Base-by-base conservation (phyloP, 2,113 vertebrate genomes). In the Tonatia bakeri region DNA sequence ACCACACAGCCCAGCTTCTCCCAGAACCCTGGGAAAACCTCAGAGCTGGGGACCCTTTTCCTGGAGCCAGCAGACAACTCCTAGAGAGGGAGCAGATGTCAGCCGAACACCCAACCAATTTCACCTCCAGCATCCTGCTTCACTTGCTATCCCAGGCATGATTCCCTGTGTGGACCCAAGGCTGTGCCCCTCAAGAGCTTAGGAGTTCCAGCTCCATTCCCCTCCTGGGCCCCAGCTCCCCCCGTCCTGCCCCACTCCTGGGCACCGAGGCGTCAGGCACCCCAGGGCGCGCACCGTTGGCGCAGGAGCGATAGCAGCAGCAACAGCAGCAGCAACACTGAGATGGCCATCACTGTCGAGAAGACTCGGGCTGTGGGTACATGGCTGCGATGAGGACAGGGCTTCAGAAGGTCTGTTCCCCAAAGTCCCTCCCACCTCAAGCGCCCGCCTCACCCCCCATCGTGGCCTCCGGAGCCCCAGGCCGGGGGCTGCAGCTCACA, bases 1-100 rank as follows among this genome's bases (percentile, higher is more conserved):
- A 98, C 97, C 97, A 98, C 73, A 98, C 97, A 9, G 97, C 90
- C 98, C 97, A 98, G 95, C 95, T 95, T 97, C 96, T 77, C 95
- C 94, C n/a, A 22, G 94, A 50, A 24, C 50, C 90, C 80, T 22
- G 86, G 94, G 94, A 95, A 95, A 97, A 90, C 90, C 96, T 69
- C 97, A 95, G n/a, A 31, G 96, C 80, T 26, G 75, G 40, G 65
- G 31, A 36, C 67, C 85, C 94, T 73, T 98, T 98, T 81, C 97
- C 97, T 4, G 96, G 97, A 75, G 96, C 95, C 92, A 95, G 97
- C 67, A 97, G 95, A 83, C 98, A 98, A 87, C 90, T 97, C 97
- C 98, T 98, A 82, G 84, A 90, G 91, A 96, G 64, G 87, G 72
- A 83, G 85, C 91, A 96, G 75, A 93, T 1, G 9, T 97, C 92